phyloP scores from a whole-genome alignment of 2,797 vertebrate species.

The Silurus aristotelis region DNA sequence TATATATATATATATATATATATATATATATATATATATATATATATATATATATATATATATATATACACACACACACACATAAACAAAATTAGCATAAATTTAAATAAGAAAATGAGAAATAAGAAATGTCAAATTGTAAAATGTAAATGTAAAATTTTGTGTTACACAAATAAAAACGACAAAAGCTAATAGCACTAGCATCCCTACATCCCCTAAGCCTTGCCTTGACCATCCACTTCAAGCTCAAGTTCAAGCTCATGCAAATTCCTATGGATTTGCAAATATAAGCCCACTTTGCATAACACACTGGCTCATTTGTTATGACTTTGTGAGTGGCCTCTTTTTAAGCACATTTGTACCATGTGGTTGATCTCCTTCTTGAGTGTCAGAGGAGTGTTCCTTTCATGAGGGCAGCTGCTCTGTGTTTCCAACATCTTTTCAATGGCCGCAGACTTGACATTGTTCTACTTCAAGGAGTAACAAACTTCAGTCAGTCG shows the following conservation, averaged over 20 bases:
- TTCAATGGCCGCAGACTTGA: constrained; percentile 55
- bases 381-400: constrained; percentile 3
- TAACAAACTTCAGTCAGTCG: constrained; percentile 39
- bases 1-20: no score
- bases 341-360: not conserved
- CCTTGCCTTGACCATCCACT: not conserved
- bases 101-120: not conserved
- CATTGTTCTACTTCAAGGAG: constrained; percentile 53
- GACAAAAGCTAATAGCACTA: no score
- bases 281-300: not conserved
- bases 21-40: not conserved
- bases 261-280: constrained; percentile 20
- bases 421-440: constrained; percentile 56
- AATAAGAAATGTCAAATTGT: no score
- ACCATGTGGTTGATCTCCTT: constrained; percentile 22
- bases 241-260: not conserved
- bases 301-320: constrained; percentile 26
- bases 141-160: no score
- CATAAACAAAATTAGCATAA: not conserved
- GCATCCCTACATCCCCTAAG: not conserved
- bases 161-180: not conserved
- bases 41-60: no score
- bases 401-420: constrained; percentile 47
- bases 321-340: constrained; percentile 24
- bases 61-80: no score